Evolutionary conservation across 1,140 invertebrate genomes (phyloP).

Genomic region (Apis florea): DNA sequence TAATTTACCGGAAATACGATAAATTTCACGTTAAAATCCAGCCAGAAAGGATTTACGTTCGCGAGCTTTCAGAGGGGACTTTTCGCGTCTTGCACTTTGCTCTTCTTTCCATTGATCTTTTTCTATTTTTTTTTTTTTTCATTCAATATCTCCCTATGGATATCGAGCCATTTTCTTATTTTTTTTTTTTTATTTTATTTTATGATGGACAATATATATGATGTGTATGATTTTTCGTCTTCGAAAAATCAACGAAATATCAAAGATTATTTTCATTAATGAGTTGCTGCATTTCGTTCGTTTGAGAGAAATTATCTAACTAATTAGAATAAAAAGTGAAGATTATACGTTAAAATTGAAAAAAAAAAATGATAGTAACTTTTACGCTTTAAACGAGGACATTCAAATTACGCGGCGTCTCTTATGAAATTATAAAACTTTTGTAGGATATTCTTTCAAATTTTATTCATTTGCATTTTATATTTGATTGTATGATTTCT

Average conservation of each 20-base stretch:
- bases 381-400: no score
- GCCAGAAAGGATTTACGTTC: slow-evolving; percentile 71
- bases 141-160: slow-evolving; percentile 11
- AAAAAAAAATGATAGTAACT: no score
- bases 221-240: background rate
- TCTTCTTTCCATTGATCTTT: background rate
- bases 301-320: background rate
- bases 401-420: no score
- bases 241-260: background rate
- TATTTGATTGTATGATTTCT: no score
- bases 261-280: background rate
- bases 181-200: background rate
- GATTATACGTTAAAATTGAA: no score
- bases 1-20: slow-evolving; percentile 69
- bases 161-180: slow-evolving; percentile 9
- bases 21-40: slow-evolving; percentile 75
- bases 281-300: background rate
- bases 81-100: slow-evolving; percentile 40
- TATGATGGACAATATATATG: no score
- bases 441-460: no score
- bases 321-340: no score
- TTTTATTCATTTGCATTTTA: no score
- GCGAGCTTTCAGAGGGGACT: slow-evolving; percentile 56
- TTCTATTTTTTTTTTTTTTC: slow-evolving; percentile 13
- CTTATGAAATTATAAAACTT: no score